phyloP scores from a whole-genome alignment of 2,113 vertebrate genomes.

The Sinocyclocheilus grahami region DNA sequence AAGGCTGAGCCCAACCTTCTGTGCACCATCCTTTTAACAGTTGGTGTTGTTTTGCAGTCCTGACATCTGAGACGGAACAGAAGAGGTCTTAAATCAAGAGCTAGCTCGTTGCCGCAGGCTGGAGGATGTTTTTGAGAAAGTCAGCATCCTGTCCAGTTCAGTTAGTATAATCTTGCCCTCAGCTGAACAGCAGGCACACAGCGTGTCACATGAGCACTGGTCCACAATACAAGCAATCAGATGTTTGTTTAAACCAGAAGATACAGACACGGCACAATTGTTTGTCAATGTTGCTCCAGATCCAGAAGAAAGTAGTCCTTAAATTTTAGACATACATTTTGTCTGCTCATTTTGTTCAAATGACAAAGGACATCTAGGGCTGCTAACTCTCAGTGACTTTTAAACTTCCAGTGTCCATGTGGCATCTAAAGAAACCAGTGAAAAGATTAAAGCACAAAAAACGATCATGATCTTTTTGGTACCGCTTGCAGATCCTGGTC shows the following conservation, averaged over 20 bases:
- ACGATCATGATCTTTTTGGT: not conserved
- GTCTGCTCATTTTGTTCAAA: not conserved
- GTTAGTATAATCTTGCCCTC: constrained; percentile 43
- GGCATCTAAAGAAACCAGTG: constrained; percentile 31
- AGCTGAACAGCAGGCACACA: not conserved
- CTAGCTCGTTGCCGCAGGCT: constrained; percentile 46
- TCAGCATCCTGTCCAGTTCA: constrained; percentile 61
- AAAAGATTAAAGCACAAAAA: constrained; percentile 1
- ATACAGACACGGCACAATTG: not conserved
- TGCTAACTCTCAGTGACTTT: constrained; percentile 5
- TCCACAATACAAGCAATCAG: not conserved
- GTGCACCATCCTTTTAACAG: constrained; percentile 1
- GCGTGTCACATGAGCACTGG: not conserved
- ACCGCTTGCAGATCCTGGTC: constrained; percentile 22
- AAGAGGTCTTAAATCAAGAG: constrained; percentile 48
- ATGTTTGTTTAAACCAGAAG: constrained; percentile 26
- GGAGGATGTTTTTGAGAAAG: constrained; percentile 53
- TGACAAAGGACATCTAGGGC: not conserved
- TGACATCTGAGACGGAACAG: constrained; percentile 13
- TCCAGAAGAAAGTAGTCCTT: not conserved
- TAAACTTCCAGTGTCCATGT: constrained; percentile 44
- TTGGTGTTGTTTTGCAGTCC: constrained; percentile 21
- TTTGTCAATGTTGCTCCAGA: not conserved
- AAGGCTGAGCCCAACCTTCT: not conserved
- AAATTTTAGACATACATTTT: not conserved